Evolutionary conservation across 2,113 vertebrate species (phyloP), one percentile per base, ranked within the genome.

Genomic region (Carassius auratus): DNA sequence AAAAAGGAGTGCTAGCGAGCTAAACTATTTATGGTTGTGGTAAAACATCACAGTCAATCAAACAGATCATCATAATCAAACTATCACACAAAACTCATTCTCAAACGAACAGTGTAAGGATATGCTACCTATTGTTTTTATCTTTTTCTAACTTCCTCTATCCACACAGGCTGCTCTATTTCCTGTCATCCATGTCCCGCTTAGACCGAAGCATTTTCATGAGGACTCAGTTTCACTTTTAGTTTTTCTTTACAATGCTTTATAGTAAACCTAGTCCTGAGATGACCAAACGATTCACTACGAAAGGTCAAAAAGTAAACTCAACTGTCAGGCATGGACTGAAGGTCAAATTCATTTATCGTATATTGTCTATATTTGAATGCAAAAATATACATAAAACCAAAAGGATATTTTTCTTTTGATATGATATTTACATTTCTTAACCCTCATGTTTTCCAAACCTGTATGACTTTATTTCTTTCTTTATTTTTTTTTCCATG

Each of bases 91-190:
- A 59, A 55, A 30, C 30, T 59, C 2, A 76, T 59, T 66, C 62
- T 76, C 17, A 61, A 33, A 69, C 17, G 3, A 55, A 66, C 75
- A 57, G 66, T 2, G 86, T 85, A 85, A 62, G 62, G 86, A 90
- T 87, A 92, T 91, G 90, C 92, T 88, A 66, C 81, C 89, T 88
- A 87, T 95, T 78, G 64, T 96, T 96, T 95, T 94, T 96, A 50
- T 75, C n/a, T 93, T 94, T 91, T 92, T 94, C 94, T 85, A 93
- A 93, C 89, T 91, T 92, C 87, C 91, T 85, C 90, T 92, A 91
- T 93, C 90, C 92, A 93, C 94, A 94, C 91, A 93, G 87, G 71
- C 86, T 90, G 89, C 92, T 89, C 91, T 87, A 88, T 91, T 93
- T 93, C 93, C 93, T 92, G 89, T 87, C 91, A 91, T 92, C 88